Percentiles rank a stretch among this genome's conserved stretches.
Conservation (phyloP, 2,888 invertebrate genomes). For the Pristionchus entomophagus region DNA sequence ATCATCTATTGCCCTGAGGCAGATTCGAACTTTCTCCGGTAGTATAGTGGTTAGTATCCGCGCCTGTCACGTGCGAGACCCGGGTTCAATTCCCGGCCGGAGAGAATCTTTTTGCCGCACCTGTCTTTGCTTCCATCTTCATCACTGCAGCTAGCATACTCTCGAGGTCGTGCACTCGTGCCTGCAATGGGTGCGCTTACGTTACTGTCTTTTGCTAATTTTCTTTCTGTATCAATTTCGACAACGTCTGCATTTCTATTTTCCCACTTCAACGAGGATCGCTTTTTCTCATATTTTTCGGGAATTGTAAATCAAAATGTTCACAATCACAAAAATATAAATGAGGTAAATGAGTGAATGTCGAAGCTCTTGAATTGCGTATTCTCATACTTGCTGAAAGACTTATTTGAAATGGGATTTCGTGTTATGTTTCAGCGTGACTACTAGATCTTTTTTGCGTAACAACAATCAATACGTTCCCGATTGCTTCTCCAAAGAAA, state of each 20-base stretch:
- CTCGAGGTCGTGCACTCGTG: constrained; percentile 72
- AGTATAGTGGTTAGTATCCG: constrained; percentile 70
- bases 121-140: constrained; percentile 69
- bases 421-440: too few relatives aligned
- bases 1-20: background rate
- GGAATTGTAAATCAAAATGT: too few relatives aligned
- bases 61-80: constrained; percentile 70
- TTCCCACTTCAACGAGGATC: too few relatives aligned
- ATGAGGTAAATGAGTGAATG: too few relatives aligned
- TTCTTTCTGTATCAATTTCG: background rate
- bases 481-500: too few relatives aligned
- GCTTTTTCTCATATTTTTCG: too few relatives aligned
- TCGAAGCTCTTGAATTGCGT: too few relatives aligned
- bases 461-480: too few relatives aligned
- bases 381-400: too few relatives aligned
- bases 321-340: too few relatives aligned
- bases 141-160: constrained; percentile 71
- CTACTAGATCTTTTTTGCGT: too few relatives aligned
- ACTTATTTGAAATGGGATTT: too few relatives aligned
- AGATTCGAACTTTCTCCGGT: constrained; percentile 49
- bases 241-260: background rate
- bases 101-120: constrained; percentile 48
- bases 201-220: background rate
- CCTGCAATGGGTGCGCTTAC: constrained; percentile 46
- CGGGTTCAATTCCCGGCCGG: constrained; percentile 69